These are phyloP conservation scores for Netelia virgata DNA, from an alignment of 2,888 invertebrate species.

Conservation along the genomic window DNA sequence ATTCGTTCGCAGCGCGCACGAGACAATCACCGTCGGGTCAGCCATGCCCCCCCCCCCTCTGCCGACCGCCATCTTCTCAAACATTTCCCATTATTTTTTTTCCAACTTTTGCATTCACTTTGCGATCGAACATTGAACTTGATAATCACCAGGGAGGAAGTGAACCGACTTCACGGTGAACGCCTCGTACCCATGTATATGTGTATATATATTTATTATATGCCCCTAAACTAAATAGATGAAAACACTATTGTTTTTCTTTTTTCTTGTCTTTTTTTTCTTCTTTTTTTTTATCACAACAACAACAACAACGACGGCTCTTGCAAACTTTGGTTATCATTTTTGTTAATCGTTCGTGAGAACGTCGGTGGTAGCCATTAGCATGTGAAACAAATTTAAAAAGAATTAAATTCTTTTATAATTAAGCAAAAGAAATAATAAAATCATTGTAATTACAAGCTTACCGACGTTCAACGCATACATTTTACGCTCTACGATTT, in stretches of 20 bases:
- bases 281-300: conserved; percentile 74
- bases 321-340: conserved; percentile 79
- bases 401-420: conserved; percentile 7
- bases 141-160: too few species aligned
- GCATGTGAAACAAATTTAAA: conserved; percentile 2
- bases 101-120: too few species aligned
- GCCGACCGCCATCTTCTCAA: too few species aligned
- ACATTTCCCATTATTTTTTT: too few species aligned
- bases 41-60: too few species aligned
- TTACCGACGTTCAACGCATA: conserved; percentile 32
- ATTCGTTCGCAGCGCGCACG: too few species aligned
- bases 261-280: neutral
- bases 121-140: too few species aligned
- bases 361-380: neutral
- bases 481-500: conserved; percentile 41
- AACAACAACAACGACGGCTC: conserved; percentile 78
- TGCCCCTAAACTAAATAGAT: conserved; percentile 63
- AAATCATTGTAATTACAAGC: conserved; percentile 33
- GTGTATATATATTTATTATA: neutral
- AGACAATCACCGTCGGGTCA: too few species aligned
- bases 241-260: conserved; percentile 69
- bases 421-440: neutral
- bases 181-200: too few species aligned
- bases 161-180: too few species aligned
- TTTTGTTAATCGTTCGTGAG: conserved; percentile 35